phyloP scores from a whole-genome alignment of 2,113 vertebrate species.

The Ailuropoda melanoleuca region DNA sequence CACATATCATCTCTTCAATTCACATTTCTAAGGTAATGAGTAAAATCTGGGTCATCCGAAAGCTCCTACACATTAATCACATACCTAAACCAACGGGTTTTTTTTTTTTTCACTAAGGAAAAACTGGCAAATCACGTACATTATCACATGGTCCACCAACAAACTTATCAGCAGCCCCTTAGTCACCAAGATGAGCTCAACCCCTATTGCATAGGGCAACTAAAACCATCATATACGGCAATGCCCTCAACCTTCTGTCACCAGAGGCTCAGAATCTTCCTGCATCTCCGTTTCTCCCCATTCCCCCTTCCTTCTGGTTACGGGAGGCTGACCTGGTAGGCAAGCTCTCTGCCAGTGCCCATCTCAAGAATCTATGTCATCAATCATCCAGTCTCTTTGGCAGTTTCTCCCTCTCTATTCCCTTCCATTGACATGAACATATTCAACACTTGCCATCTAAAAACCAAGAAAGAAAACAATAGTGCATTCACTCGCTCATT shows the following conservation, averaged over 20 bases:
- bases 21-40: neutral
- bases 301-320: neutral
- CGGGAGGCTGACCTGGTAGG: neutral
- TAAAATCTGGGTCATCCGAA: neutral
- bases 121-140: neutral
- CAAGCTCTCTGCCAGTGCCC: neutral
- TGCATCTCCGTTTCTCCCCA: neutral
- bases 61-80: neutral
- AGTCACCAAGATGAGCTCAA: neutral
- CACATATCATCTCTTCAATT: neutral
- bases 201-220: neutral
- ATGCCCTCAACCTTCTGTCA: neutral
- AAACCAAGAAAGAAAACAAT: neutral
- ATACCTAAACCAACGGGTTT: neutral
- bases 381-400: neutral
- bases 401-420: neutral
- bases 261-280: neutral
- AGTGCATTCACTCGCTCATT: neutral
- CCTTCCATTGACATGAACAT: neutral
- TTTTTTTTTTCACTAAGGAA: slow-evolving; percentile 3
- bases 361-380: neutral
- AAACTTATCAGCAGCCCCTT: neutral
- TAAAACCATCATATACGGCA: neutral
- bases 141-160: neutral
- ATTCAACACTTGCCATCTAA: neutral